phyloP scores from a whole-genome alignment of 2,797 vertebrate species.

The Pygocentrus nattereri region DNA sequence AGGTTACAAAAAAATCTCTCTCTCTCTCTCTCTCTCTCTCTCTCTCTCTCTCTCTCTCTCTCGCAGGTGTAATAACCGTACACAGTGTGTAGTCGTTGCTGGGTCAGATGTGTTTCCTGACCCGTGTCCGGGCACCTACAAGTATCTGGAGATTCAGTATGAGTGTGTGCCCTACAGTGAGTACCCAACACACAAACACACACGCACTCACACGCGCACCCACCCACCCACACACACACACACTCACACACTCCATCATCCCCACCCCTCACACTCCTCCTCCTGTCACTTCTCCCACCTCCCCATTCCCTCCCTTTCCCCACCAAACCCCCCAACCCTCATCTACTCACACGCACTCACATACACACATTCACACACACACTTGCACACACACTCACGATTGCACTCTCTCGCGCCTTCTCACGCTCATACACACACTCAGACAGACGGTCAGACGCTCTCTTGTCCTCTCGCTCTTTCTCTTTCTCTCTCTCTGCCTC shows the following conservation, averaged over 20 bases:
- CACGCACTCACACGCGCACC: slow-evolving; percentile 62
- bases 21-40: slow-evolving; percentile 17
- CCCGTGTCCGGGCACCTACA: slow-evolving; percentile 93
- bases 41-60: slow-evolving; percentile 55
- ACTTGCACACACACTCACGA: slow-evolving; percentile 62
- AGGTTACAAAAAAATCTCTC: not conserved
- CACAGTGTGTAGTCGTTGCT: slow-evolving; percentile 92
- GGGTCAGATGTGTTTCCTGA: slow-evolving; percentile 93
- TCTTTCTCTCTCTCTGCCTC: slow-evolving; percentile 25
- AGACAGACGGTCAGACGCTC: slow-evolving; percentile 61
- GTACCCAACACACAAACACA: slow-evolving; percentile 71
- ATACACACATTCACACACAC: slow-evolving; percentile 46
- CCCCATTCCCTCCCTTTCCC: slow-evolving; percentile 7
- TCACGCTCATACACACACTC: slow-evolving; percentile 63
- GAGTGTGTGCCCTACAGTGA: slow-evolving; percentile 97
- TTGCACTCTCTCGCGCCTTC: slow-evolving; percentile 42
- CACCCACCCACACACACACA: slow-evolving; percentile 58
- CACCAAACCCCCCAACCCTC: slow-evolving; percentile 21
- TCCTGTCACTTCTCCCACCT: slow-evolving; percentile 16
- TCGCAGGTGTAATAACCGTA: slow-evolving; percentile 90
- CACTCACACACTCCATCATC: slow-evolving; percentile 56
- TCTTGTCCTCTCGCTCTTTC: slow-evolving; percentile 46
- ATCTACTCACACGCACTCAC: slow-evolving; percentile 32
- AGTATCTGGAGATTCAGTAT: slow-evolving; percentile 96
- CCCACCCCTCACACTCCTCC: slow-evolving; percentile 49